phyloP scores from a whole-genome alignment of 2,797 vertebrate species.

The Falco berigora region DNA sequence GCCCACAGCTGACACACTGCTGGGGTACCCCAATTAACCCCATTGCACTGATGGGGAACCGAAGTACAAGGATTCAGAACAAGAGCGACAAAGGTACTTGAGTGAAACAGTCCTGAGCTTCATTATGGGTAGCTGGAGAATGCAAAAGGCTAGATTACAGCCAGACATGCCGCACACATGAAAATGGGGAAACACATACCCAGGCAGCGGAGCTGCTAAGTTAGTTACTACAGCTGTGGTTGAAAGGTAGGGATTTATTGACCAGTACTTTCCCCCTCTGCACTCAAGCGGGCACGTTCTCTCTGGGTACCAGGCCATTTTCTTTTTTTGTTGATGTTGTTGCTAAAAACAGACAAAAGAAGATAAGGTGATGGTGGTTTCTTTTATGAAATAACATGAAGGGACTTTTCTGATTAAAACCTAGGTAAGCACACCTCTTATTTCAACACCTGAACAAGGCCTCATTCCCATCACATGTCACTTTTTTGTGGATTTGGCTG shows the following conservation, averaged over 20 bases:
- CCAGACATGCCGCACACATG: not conserved
- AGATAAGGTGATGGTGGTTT: not conserved
- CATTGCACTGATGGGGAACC: not conserved
- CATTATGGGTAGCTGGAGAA: not conserved
- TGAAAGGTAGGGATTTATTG: not conserved
- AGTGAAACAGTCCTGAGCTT: not conserved
- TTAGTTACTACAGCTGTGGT: too few relatives aligned
- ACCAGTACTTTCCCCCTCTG: not conserved
- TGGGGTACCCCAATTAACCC: not conserved
- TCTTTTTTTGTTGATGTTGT: not conserved
- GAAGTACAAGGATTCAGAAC: not conserved
- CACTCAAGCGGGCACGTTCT: not conserved
- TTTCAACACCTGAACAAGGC: not conserved
- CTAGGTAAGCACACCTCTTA: accelerated
- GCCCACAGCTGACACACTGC: not conserved
- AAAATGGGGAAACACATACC: not conserved
- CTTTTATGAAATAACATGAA: not conserved
- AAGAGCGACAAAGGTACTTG: not conserved
- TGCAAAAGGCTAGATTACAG: not conserved
- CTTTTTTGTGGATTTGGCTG: not conserved
- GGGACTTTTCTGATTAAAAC: not conserved
- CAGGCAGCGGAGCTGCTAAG: not conserved
- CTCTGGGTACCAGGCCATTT: not conserved
- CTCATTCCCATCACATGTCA: not conserved
- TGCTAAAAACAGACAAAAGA: not conserved